Base-by-base conservation (phyloP, 2,888 invertebrate species). In the Stenoptilia bipunctidactyla region DNA sequence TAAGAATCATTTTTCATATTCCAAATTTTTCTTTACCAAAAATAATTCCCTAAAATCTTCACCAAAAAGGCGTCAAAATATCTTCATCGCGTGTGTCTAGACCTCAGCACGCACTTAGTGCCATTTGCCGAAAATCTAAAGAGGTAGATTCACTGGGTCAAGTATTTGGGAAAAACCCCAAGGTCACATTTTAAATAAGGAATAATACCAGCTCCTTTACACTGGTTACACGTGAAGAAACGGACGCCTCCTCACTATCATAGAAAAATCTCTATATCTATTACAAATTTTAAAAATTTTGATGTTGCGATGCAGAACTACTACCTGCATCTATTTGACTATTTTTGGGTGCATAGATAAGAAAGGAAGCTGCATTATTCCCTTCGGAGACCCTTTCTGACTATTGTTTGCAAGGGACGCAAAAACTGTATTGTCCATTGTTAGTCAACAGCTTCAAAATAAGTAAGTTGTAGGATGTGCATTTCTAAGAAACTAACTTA, bases 171-270 rank as follows among this genome's bases (percentile, higher is more conserved):
- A 45, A 43, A 43, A 43, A 35, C 30, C 30, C 41, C 38, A 37
- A 41, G 37, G 43, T 37, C 10, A 14, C 46, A 49, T 47, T 39
- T 34, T 30, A 34, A 41, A 40, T 40, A 47, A 48, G 63, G 68
- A 74, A 3, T 71, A 47, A 46, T 44, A 41, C 67, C 72, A 77
- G 80, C 62, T 72, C 74, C 67, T 13, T 47, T 15, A 1, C 1
- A 66, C 80, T 77, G 73, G 68, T 57, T 70, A 35, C 56, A 70
- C 69, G 69, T 66, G 77, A 60, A 79, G 82, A 76, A 60, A 76
- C 67, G 79, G 80, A 82, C 80, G 62, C 63, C 77, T 2, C 0
- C 2, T 2, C 1, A 2, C 1, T 1, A 0, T 4, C 10, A n/a
- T n/a, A 27, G 40, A 34, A 34, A 34, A 34, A 39, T 36, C 45